These are phyloP conservation scores for Mesoclemmys tuberculata DNA, from an alignment of 2,113 vertebrate genomes.

Conservation along the genomic window DNA sequence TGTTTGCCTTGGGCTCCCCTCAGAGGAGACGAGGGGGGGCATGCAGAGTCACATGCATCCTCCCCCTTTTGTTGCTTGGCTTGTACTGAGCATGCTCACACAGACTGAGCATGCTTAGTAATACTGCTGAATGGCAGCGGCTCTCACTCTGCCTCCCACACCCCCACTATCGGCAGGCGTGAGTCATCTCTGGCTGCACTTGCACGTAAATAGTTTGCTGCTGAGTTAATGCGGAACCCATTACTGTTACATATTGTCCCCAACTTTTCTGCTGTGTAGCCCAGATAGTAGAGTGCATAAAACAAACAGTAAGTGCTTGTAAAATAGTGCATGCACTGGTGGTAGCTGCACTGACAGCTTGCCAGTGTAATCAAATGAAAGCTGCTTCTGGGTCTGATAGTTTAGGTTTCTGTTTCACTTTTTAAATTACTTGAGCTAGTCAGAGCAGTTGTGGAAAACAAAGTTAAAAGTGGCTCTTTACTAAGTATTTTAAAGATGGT, in stretches of 20 bases:
- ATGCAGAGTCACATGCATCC: too few relatives aligned
- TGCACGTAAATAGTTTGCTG: not conserved
- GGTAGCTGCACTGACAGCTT: not conserved
- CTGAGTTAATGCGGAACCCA: not conserved
- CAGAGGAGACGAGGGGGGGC: too few relatives aligned
- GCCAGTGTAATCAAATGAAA: not conserved
- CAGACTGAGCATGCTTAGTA: too few relatives aligned
- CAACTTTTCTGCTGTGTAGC: not conserved
- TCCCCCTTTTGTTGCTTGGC: too few relatives aligned
- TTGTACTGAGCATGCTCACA: too few relatives aligned
- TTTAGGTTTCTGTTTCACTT: not conserved
- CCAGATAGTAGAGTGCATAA: not conserved
- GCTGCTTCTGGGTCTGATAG: not conserved
- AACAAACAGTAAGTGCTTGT: not conserved
- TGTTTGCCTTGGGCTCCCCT: not conserved
- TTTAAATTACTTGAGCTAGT: not conserved
- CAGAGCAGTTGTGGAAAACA: not conserved
- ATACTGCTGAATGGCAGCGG: too few relatives aligned
- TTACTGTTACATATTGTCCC: not conserved
- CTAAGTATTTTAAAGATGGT: not conserved
- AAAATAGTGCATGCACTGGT: not conserved
- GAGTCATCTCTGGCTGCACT: not conserved
- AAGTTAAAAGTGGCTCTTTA: not conserved
- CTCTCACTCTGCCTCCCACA: too few relatives aligned
- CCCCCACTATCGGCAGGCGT: too few relatives aligned